Conservation (phyloP, 2,888 invertebrate species). For the Thymelicus sylvestris region DNA sequence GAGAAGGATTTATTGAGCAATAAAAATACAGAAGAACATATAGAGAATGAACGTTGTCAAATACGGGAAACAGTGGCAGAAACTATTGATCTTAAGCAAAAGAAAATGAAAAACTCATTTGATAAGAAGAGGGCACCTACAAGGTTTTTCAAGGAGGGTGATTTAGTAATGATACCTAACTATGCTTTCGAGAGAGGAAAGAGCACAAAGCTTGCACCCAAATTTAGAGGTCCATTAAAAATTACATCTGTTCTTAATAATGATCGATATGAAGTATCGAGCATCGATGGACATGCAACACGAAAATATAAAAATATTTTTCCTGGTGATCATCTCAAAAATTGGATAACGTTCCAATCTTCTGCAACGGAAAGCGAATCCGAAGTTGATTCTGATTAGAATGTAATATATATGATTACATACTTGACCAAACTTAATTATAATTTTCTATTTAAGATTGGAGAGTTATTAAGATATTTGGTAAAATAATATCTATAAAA, state of each 20-base stretch:
- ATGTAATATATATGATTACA: not conserved
- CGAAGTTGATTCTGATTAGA: not conserved
- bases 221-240: too few relatives aligned
- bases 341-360: slow-evolving; percentile 23
- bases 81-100: slow-evolving; percentile 13
- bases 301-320: slow-evolving; percentile 29
- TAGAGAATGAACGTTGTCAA: not conserved
- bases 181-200: slow-evolving; percentile 25
- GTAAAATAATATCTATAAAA: too few relatives aligned
- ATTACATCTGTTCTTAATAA: too few relatives aligned
- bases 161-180: slow-evolving; percentile 42
- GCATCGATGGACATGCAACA: slow-evolving; percentile 28
- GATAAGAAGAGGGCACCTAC: slow-evolving; percentile 32
- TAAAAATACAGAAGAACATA: not conserved
- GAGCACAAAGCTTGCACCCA: too few relatives aligned
- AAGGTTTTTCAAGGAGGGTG: slow-evolving; percentile 27
- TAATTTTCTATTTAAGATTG: too few relatives aligned
- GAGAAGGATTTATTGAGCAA: too few relatives aligned
- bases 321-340: slow-evolving; percentile 29
- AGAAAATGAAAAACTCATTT: slow-evolving; percentile 26
- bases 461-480: too few relatives aligned
- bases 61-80: slow-evolving; percentile 12
- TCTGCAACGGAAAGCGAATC: not conserved
- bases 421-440: too few relatives aligned
- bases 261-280: too few relatives aligned